Percentiles rank a stretch among this genome's conserved stretches.
These are phyloP conservation scores for Clytia hemisphaerica DNA, from an alignment of 30 jellyfish, hydroid and myxozoan species.

Conservation along the genomic window DNA sequence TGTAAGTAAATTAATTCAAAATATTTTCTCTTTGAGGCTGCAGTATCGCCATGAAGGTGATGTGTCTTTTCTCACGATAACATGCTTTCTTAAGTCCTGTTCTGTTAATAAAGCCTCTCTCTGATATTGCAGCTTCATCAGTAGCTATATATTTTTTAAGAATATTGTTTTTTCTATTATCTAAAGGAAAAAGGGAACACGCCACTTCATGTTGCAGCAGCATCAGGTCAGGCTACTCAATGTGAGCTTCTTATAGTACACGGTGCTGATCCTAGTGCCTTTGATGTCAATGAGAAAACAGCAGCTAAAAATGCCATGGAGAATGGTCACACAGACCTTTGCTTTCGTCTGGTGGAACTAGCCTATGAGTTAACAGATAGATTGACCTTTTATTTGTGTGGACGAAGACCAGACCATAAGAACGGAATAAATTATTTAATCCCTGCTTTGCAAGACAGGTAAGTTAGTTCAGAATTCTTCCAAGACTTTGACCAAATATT, in stretches of 20 bases:
- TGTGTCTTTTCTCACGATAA: neutral
- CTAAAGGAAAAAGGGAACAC: slow-evolving; percentile 85
- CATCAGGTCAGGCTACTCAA: slow-evolving; percentile 90
- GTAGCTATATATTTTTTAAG: neutral
- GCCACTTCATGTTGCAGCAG: slow-evolving; percentile 95
- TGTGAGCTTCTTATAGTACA: slow-evolving; percentile 72
- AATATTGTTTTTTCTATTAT: neutral
- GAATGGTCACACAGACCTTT: slow-evolving; percentile 77
- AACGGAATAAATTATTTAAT: slow-evolving; percentile 68
- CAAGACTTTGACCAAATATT: no score
- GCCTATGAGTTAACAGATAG: slow-evolving; percentile 91
- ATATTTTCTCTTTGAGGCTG: no score
- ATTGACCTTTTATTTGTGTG: slow-evolving; percentile 80
- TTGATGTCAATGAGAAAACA: slow-evolving; percentile 77
- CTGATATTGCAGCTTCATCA: neutral
- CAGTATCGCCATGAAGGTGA: no score
- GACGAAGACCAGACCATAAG: slow-evolving; percentile 91
- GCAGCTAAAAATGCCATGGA: slow-evolving; percentile 87
- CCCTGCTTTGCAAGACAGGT: slow-evolving; percentile 95
- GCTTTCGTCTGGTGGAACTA: slow-evolving; percentile 67
- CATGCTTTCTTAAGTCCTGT: neutral
- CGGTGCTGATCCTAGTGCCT: slow-evolving; percentile 98
- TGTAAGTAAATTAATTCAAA: slow-evolving; percentile 38
- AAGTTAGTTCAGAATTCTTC: neutral
- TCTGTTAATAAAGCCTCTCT: neutral